Conservation (phyloP, 1,140 invertebrate genomes). For the Heliothis virescens region DNA sequence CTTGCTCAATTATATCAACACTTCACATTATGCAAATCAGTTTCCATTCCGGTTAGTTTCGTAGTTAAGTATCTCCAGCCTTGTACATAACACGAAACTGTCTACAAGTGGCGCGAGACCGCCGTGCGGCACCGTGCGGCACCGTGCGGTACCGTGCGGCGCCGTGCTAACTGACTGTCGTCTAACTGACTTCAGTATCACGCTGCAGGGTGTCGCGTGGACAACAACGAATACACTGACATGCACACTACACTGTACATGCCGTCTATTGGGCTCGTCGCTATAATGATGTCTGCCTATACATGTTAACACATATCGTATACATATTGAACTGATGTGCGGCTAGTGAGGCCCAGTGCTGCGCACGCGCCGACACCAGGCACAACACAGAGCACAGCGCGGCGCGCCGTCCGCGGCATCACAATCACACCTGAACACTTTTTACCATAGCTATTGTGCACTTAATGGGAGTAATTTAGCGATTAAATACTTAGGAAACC, state of each 20-base stretch:
- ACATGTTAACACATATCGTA: too few species aligned
- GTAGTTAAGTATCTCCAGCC: neutral
- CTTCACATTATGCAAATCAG: slow-evolving; percentile 34
- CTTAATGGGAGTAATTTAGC: neutral
- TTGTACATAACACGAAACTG: neutral
- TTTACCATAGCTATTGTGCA: neutral
- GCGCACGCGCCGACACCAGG: neutral
- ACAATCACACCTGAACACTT: neutral
- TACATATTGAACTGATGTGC: neutral
- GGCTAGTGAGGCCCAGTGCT: neutral
- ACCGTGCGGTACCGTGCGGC: too few species aligned
- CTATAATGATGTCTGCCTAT: too few species aligned
- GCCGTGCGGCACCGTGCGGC: too few species aligned
- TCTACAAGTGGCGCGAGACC: neutral
- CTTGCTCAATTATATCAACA: slow-evolving; percentile 21
- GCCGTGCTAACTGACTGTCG: too few species aligned
- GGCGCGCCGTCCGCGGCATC: too few species aligned
- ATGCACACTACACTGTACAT: too few species aligned
- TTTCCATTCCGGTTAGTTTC: neutral
- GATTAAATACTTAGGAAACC: neutral
- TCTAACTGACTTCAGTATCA: too few species aligned
- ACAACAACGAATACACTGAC: too few species aligned
- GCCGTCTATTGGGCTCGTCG: too few species aligned
- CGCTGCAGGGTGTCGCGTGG: too few species aligned
- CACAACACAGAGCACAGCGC: neutral